phyloP scores from a whole-genome alignment of 2,888 invertebrate species.

The Melikaiella ostensackeni region DNA sequence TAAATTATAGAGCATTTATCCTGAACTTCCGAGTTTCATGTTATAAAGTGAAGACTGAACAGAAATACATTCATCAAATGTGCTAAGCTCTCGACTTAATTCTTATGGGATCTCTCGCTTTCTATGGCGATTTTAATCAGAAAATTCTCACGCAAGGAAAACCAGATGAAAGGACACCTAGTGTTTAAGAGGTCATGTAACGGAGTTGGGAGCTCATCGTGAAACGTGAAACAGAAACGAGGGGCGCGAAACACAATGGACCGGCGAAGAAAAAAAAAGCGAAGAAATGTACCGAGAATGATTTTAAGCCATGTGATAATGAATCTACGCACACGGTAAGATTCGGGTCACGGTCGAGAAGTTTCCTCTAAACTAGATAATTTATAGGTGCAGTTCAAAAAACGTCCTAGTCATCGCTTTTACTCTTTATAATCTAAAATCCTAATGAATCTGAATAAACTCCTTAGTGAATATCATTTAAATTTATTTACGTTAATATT shows the following conservation, averaged over 20 bases:
- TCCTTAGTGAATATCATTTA: not conserved
- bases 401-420: not conserved
- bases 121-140: constrained; percentile 36
- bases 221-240: constrained; percentile 47
- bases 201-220: constrained; percentile 43
- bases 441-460: not conserved
- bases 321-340: constrained; percentile 58
- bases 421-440: constrained; percentile 10
- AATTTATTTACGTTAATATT: too few species aligned
- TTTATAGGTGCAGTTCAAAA: not conserved
- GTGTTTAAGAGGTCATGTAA: constrained; percentile 48
- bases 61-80: constrained; percentile 13
- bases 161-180: constrained; percentile 44
- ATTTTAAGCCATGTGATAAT: constrained; percentile 51
- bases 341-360: constrained; percentile 63
- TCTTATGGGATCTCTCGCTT: constrained; percentile 35
- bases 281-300: constrained; percentile 57
- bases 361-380: constrained; percentile 59
- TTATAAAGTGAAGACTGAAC: not conserved
- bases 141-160: constrained; percentile 37
- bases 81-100: constrained; percentile 12
- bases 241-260: constrained; percentile 52
- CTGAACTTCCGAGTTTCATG: not conserved
- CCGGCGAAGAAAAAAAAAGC: constrained; percentile 50
- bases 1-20: constrained; percentile 24